These are phyloP conservation scores for Semaprochilodus insignis DNA, from an alignment of 2,797 vertebrate species.

Conservation along the genomic window DNA sequence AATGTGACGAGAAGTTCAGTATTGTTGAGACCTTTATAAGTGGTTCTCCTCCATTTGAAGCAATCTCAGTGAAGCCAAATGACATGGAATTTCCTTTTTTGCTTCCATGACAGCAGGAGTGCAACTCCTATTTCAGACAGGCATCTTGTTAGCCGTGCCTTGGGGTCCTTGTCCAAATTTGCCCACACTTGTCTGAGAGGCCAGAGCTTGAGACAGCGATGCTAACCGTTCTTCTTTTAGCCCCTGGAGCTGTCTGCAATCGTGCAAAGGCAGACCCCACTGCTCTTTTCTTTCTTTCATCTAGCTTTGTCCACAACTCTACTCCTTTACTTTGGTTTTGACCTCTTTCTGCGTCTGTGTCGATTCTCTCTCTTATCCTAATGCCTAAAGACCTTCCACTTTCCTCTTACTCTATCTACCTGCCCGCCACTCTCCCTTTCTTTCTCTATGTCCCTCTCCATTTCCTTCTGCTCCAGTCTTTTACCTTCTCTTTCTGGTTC, in stretches of 20 bases:
- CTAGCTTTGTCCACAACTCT: background rate
- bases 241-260: background rate
- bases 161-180: conserved; percentile 29
- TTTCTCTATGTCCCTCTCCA: conserved; percentile 4
- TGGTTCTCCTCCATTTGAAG: conserved; percentile 14
- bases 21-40: conserved; percentile 23
- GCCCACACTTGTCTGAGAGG: conserved; percentile 43
- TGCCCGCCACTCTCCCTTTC: background rate
- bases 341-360: background rate
- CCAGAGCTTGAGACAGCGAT: conserved; percentile 40
- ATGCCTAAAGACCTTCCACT: background rate
- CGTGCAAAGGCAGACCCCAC: background rate
- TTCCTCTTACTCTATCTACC: background rate
- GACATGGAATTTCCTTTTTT: conserved; percentile 31
- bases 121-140: conserved; percentile 33
- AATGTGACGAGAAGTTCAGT: conserved; percentile 34
- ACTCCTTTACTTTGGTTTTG: background rate
- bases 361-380: background rate
- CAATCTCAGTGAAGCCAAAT: conserved; percentile 3
- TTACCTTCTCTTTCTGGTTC: background rate
- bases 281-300: background rate
- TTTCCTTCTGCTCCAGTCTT: background rate
- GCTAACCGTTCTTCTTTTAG: conserved; percentile 21
- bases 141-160: conserved; percentile 49
- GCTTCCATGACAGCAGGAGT: conserved; percentile 40